Evolutionary conservation across 92 coral and sea anemone genomes (phyloP).

Genomic region (Siderastrea radians): DNA sequence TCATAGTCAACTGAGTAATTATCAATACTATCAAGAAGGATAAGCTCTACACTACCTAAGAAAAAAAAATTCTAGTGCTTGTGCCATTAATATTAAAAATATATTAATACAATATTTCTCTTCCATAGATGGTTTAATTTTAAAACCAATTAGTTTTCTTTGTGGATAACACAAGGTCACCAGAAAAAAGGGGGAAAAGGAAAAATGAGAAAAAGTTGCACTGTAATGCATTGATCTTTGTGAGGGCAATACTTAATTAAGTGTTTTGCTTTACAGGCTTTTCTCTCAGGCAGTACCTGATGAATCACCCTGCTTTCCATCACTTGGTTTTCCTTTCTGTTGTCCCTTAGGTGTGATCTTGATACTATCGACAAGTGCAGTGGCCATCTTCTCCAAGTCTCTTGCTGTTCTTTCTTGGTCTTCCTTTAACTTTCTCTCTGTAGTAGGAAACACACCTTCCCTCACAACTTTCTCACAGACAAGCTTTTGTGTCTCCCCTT

Average conservation of each 20-base stretch:
- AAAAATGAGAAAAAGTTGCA: too few species aligned
- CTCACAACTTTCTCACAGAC: slow-evolving; percentile 88
- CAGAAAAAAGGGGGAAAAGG: too few species aligned
- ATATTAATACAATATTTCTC: too few species aligned
- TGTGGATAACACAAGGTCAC: too few species aligned
- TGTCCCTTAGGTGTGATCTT: slow-evolving; percentile 53
- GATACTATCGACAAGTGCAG: slow-evolving; percentile 67
- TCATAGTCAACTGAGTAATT: too few species aligned
- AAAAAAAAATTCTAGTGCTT: too few species aligned
- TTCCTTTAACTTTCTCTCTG: slow-evolving; percentile 80
- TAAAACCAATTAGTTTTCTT: too few species aligned
- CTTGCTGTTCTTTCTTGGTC: slow-evolving; percentile 67
- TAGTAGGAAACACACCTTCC: slow-evolving; percentile 86
- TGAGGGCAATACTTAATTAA: not conserved
- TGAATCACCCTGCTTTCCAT: slow-evolving; percentile 2
- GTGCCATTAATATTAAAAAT: too few species aligned
- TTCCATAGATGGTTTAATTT: too few species aligned
- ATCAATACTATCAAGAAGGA: too few species aligned
- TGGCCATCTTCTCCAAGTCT: slow-evolving; percentile 70
- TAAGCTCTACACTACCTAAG: too few species aligned
- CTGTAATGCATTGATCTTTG: not conserved
- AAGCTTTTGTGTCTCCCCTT: slow-evolving; percentile 66
- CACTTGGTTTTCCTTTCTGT: slow-evolving; percentile 22
- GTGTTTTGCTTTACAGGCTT: not conserved
- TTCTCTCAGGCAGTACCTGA: slow-evolving; percentile 18